phyloP scores from a whole-genome alignment of 1,140 invertebrate species.

The Hypothenemus hampei region DNA sequence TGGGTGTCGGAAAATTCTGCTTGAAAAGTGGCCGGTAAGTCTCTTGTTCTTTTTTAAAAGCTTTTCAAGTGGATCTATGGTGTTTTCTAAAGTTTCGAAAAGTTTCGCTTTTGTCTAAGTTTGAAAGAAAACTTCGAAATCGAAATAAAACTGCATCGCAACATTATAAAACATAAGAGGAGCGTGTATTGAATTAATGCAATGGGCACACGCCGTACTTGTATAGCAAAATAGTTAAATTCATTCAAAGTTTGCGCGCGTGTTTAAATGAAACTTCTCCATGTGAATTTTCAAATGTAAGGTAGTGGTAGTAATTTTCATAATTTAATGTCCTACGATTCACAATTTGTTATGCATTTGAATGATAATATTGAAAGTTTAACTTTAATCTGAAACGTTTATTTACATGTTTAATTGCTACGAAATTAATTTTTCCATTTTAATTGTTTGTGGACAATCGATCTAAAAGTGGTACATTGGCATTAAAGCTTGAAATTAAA shows the following conservation, averaged over 20 bases:
- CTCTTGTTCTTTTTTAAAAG: conserved; percentile 7
- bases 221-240: not conserved
- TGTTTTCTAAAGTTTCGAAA: conserved; percentile 5
- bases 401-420: too few species aligned
- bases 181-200: conserved; percentile 17
- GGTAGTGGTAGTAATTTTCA: too few species aligned
- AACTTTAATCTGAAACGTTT: too few species aligned
- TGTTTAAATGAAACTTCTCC: too few species aligned
- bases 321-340: too few species aligned
- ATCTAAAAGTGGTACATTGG: too few species aligned
- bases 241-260: not conserved
- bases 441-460: too few species aligned
- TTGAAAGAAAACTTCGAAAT: conserved; percentile 6
- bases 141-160: conserved; percentile 5
- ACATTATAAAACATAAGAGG: conserved; percentile 7
- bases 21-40: conserved; percentile 21
- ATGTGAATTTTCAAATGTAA: too few species aligned
- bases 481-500: conserved; percentile 14
- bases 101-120: conserved; percentile 3
- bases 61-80: conserved; percentile 10
- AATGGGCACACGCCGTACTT: conserved; percentile 7
- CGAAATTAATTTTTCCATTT: too few species aligned
- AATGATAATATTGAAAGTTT: too few species aligned
- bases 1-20: conserved; percentile 7
- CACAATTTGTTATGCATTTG: too few species aligned